Percentiles rank a stretch among this genome's conserved stretches.
Conservation (phyloP, 2,888 invertebrate species). For the Heliothis peltigera region DNA sequence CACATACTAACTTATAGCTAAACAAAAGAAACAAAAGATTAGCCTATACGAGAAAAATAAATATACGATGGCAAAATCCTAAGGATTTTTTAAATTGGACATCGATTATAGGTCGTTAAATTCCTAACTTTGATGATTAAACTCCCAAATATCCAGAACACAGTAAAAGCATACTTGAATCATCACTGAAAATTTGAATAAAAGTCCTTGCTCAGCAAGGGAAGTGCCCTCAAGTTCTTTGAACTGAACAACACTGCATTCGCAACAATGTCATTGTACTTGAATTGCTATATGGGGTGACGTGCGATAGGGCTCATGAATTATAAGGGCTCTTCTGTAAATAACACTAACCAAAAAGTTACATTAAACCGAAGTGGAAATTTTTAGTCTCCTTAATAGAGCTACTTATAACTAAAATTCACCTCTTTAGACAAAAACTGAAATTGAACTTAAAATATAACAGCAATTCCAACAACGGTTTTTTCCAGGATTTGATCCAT, state of each 20-base stretch:
- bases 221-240: constrained; percentile 59
- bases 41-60: too few relatives aligned
- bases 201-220: constrained; percentile 38
- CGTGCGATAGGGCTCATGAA: constrained; percentile 57
- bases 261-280: constrained; percentile 71
- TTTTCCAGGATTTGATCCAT: not conserved
- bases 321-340: constrained; percentile 58
- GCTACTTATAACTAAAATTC: too few relatives aligned
- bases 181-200: constrained; percentile 40
- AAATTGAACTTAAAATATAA: not conserved
- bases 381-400: not conserved
- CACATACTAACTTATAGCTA: too few relatives aligned
- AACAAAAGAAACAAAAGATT: too few relatives aligned
- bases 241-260: constrained; percentile 67
- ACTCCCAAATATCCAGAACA: constrained; percentile 5
- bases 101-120: too few relatives aligned
- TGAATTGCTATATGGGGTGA: constrained; percentile 59
- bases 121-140: not conserved
- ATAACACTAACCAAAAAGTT: constrained; percentile 47
- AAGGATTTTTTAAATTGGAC: too few relatives aligned
- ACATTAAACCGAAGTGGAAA: constrained; percentile 20
- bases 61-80: too few relatives aligned
- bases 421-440: too few relatives aligned
- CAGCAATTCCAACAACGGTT: constrained; percentile 14
- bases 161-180: constrained; percentile 11